These are phyloP conservation scores for Sebastes hubbsi DNA, from an alignment of 2,797 vertebrate species.

Conservation along the genomic window DNA sequence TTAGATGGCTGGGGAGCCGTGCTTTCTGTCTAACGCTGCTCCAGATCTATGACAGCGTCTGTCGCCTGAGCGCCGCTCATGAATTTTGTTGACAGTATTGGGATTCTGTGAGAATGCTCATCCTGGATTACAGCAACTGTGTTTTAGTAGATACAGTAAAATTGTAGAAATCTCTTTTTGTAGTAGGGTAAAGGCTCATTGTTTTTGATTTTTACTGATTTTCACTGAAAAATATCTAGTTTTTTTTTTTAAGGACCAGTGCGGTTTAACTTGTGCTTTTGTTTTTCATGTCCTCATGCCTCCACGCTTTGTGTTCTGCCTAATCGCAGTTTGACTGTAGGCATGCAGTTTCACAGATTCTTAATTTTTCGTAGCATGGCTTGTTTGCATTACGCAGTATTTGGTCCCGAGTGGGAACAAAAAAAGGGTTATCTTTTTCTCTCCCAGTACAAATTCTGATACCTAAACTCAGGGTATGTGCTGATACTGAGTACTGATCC, in stretches of 20 bases:
- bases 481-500: too few species aligned
- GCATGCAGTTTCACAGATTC: not conserved
- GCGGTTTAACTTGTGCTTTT: not conserved
- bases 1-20: not conserved
- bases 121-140: not conserved
- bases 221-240: not conserved
- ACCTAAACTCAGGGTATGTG: too few species aligned
- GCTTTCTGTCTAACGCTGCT: slow-evolving; percentile 1
- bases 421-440: not conserved
- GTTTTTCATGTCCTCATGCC: not conserved
- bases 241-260: not conserved
- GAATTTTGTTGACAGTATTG: not conserved
- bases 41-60: not conserved
- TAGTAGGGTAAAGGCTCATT: not conserved
- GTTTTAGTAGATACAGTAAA: not conserved
- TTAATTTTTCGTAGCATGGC: not conserved
- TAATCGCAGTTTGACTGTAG: not conserved
- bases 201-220: not conserved
- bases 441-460: not conserved
- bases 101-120: not conserved
- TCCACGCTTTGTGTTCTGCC: not conserved
- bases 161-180: not conserved
- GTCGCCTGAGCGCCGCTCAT: not conserved
- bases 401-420: not conserved
- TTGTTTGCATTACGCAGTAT: not conserved